Percentiles rank a stretch among this genome's conserved stretches.
Evolutionary conservation across 2,113 vertebrate species (phyloP).

Genomic region (Notiomystis cincta): DNA sequence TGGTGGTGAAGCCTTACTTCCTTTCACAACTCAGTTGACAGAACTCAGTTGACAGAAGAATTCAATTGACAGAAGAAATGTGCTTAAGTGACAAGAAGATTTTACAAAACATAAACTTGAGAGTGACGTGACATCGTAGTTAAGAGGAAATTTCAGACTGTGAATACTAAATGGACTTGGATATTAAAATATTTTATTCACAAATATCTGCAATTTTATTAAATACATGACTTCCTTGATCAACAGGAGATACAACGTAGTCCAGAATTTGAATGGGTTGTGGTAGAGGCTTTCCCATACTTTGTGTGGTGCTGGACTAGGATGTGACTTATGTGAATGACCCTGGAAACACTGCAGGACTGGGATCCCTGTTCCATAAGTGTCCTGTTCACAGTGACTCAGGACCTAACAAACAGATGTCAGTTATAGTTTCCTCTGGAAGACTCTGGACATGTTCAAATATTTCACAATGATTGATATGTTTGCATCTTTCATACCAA

Average conservation of each 20-base stretch:
- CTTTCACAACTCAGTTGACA: not conserved
- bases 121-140: not conserved
- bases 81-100: not conserved
- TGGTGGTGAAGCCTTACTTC: not conserved
- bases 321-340: not conserved
- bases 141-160: not conserved
- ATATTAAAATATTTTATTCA: not conserved
- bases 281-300: not conserved
- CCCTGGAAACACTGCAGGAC: not conserved
- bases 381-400: not conserved
- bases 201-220: not conserved
- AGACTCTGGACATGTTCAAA: not conserved
- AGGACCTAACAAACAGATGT: not conserved
- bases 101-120: not conserved
- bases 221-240: not conserved
- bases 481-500: not conserved
- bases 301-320: not conserved
- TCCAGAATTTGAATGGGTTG: not conserved
- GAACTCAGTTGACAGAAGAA: not conserved
- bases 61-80: not conserved
- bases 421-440: not conserved
- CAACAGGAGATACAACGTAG: accelerated
- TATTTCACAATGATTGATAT: not conserved
- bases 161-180: not conserved
- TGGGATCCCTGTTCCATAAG: not conserved